Evolutionary conservation across 2,797 vertebrate species (phyloP), one percentile per base, ranked within the genome.

Genomic region (Mormyrops attenuatus): DNA sequence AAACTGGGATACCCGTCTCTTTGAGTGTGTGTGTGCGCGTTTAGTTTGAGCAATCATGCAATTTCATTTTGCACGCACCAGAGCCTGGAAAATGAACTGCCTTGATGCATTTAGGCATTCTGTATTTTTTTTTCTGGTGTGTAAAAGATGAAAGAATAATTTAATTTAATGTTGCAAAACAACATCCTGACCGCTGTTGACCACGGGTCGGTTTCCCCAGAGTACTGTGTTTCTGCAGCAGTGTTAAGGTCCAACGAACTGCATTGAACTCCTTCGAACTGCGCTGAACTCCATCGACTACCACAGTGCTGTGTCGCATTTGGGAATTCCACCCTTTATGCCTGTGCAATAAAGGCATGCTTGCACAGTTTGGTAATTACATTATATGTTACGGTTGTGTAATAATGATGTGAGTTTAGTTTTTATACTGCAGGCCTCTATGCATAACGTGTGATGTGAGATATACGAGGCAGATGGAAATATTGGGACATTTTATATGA

Each of bases 91-190:
- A 20, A 82, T 82, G 77, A 82, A 34, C 77, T 82, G 77, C 77
- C 77, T 34, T 47, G 77, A 82, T 82, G 41, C 77, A 82, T 80
- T 80, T 44, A 80, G 38, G 20, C 73, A 80, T 47, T 47, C 20
- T 47, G 7, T 47, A 9, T 82, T 82, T 82, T 52, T 52, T 30
- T 47, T 44, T 82, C 17, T 47, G 41, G 77, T 47, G 77, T 47
- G 20, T 41, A 82, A 47, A 47, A 44, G 77, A 82, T 82, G 77
- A 82, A 82, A 82, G 77, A 41, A 82, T 82, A 82, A 82, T 82
- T 44, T 82, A 20, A 82, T 82, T 47, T 47, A 44, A 82, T 82
- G 77, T 82, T 82, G 77, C 77, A 82, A 82, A 82, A 82, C 77
- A 82, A 82, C 41, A 47, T 44, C 41, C 77, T 82, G 77, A 44